Base-by-base conservation (phyloP, 1,140 invertebrate genomes). In the Achatina immaculata region DNA sequence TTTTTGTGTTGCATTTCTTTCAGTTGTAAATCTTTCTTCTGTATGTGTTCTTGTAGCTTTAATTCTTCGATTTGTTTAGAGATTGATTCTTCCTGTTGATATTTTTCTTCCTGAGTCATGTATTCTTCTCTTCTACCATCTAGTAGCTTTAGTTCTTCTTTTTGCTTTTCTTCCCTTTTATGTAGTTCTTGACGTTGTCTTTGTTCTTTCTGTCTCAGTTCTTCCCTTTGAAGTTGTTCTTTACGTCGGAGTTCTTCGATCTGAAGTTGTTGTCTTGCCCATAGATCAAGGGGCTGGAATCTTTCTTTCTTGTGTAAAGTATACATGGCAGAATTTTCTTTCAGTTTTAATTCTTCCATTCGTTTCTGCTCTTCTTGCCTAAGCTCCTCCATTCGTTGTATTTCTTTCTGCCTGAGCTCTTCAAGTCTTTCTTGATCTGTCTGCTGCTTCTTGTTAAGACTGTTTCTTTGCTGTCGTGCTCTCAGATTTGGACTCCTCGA, bases 161-260 rank as follows among this genome's bases (percentile, higher is more conserved):
- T 76, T 38, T 28, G 71, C 4, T 48, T 51, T n/a, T 73, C 34
- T 43, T 76, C 74, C 40, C 38, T 40, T 45, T 45, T 55, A n/a
- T 34, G 34, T 11, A 58, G n/a, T 24, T 34, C 74, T 62, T 76
- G 51, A 34, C 14, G 31, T 24, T 58, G 74, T 38, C 38, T 38
- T 31, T 58, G 19, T 51, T 76, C 74, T 76, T 45, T 62, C 28
- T 76, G 48, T 76, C 28, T 43, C 24, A 58, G 43, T n/a, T 55
- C 43, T 24, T 73, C 71, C 14, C 11, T 73, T 21, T 51, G 71
- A 28, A 43, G 40, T 48, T 51, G 48, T 21, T 76, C 74, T 40
- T 34, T 76, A 0, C 28, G 48, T 62, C 40, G 45, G 1, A 58
- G 43, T 38, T 55, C 43, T 40, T 48, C 71, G 2, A 73, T 73